These are phyloP conservation scores for Centropus unirufus DNA, from an alignment of 2,113 vertebrate species.

Conservation along the genomic window DNA sequence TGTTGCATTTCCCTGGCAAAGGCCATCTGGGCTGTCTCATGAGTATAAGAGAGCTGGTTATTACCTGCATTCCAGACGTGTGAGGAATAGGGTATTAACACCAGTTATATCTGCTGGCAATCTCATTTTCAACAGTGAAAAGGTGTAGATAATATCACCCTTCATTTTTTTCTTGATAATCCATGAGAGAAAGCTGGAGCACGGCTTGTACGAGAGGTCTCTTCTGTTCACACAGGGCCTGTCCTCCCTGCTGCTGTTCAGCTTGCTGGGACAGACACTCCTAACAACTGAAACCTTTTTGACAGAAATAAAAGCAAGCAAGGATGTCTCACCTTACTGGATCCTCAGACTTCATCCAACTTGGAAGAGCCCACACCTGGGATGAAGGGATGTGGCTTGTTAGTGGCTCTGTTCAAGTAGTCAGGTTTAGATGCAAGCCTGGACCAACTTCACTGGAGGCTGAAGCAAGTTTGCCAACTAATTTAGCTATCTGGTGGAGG, in stretches of 20 bases:
- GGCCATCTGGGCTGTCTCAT: background rate
- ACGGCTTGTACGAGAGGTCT: rapidly evolving
- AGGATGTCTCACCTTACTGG: background rate
- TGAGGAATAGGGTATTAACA: background rate
- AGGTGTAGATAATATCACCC: background rate
- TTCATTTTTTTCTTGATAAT: background rate
- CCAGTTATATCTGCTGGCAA: background rate
- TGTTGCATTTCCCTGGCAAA: background rate
- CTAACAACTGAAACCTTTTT: background rate
- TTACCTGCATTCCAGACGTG: background rate
- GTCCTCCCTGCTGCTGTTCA: background rate
- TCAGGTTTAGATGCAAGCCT: background rate
- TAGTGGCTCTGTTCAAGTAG: background rate
- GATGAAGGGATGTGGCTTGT: background rate
- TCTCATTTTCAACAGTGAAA: background rate
- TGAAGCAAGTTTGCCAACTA: background rate
- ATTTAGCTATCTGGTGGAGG: background rate
- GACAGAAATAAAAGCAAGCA: background rate
- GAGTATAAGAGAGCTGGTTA: background rate
- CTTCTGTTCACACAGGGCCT: background rate
- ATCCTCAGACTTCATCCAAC: background rate
- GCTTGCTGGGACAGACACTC: rapidly evolving
- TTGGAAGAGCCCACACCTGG: background rate
- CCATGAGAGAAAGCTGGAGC: background rate
- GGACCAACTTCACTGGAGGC: rapidly evolving